phyloP scores from a whole-genome alignment of 2,888 invertebrate genomes.

The Xestia rhomboidea region DNA sequence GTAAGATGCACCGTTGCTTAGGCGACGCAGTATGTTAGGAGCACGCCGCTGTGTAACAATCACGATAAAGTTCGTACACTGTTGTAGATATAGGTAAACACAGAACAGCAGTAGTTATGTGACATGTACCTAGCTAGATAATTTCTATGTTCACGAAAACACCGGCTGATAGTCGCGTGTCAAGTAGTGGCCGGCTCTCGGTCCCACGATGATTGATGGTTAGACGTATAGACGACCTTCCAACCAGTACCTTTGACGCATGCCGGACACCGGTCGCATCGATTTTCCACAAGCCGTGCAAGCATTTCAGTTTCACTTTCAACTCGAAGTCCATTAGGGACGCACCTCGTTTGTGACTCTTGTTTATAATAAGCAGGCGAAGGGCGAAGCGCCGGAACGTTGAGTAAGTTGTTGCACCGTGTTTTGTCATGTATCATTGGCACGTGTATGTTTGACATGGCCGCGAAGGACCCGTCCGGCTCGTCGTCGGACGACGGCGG shows the following conservation, averaged over 20 bases:
- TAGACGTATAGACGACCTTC: slow-evolving; percentile 77
- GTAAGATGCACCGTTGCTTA: slow-evolving; percentile 80
- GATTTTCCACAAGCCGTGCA: slow-evolving; percentile 83
- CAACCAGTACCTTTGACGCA: slow-evolving; percentile 78
- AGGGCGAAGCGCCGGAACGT: slow-evolving; percentile 67
- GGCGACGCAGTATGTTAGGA: slow-evolving; percentile 77
- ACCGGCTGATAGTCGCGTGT: slow-evolving; percentile 72
- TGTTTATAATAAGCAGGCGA: slow-evolving; percentile 67
- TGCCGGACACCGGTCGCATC: slow-evolving; percentile 82
- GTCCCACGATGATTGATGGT: slow-evolving; percentile 80
- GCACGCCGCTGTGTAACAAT: slow-evolving; percentile 75
- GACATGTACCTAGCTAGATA: slow-evolving; percentile 47
- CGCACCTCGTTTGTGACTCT: slow-evolving; percentile 72
- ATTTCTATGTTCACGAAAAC: slow-evolving; percentile 55
- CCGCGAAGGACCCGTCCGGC: slow-evolving; percentile 88
- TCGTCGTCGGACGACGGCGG: slow-evolving; percentile 90
- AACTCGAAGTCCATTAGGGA: slow-evolving; percentile 78
- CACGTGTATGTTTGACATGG: slow-evolving; percentile 84
- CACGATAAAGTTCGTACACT: slow-evolving; percentile 65
- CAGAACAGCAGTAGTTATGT: slow-evolving; percentile 43
- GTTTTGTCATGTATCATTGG: slow-evolving; percentile 78
- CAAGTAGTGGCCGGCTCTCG: slow-evolving; percentile 66
- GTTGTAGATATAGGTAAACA: slow-evolving; percentile 57
- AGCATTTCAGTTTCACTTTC: slow-evolving; percentile 84
- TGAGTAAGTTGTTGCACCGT: slow-evolving; percentile 78